Evolutionary conservation across 2,888 invertebrate genomes (phyloP).

Genomic region (Caenorhabditis angaria): DNA sequence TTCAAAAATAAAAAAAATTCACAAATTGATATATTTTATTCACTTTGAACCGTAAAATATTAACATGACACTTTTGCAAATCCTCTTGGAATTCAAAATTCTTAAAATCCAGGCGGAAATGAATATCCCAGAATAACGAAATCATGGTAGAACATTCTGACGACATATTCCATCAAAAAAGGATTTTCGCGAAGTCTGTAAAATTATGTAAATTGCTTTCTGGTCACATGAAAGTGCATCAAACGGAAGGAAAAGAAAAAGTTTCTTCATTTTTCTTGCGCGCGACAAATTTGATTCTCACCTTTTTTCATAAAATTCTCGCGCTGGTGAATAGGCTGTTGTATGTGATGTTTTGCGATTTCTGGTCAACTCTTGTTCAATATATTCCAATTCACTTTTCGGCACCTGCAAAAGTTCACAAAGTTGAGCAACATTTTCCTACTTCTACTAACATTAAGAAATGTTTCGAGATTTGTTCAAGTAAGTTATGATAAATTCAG

Average conservation of each 20-base stretch:
- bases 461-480: not conserved
- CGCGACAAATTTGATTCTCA: slow-evolving; percentile 9
- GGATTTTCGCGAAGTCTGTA: slow-evolving; percentile 55
- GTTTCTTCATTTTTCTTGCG: no score
- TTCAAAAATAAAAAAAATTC: no score
- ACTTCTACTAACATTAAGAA: not conserved
- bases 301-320: slow-evolving; percentile 43
- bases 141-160: slow-evolving; percentile 67
- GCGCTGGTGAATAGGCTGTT: slow-evolving; percentile 57
- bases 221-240: not conserved
- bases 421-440: not conserved
- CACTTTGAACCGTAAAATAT: no score
- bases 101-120: slow-evolving; percentile 53
- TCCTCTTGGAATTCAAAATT: no score
- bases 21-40: no score
- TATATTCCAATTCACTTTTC: slow-evolving; percentile 45
- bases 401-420: slow-evolving; percentile 51
- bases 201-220: slow-evolving; percentile 16
- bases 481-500: no score
- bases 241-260: not conserved
- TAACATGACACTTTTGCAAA: no score
- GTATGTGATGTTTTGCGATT: slow-evolving; percentile 59
- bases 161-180: slow-evolving; percentile 67
- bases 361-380: slow-evolving; percentile 46
- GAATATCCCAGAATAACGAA: slow-evolving; percentile 57